Conservation (phyloP, 2,888 invertebrate species). For the Caenorhabditis auriculariae region DNA sequence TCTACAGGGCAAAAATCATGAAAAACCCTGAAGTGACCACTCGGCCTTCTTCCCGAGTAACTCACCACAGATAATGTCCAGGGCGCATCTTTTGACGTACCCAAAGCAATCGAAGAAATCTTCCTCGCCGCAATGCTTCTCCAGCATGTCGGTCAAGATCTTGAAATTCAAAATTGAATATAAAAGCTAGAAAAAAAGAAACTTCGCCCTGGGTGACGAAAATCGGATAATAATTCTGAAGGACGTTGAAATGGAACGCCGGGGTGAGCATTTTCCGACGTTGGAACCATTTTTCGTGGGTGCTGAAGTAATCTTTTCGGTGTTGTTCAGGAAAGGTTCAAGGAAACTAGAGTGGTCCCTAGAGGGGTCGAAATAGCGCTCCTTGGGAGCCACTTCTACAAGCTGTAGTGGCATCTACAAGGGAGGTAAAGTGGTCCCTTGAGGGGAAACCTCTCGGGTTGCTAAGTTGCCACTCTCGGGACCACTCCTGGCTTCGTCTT, state of each 20-base stretch:
- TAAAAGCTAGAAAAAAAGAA: neutral
- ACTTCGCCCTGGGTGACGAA: slow-evolving; percentile 22
- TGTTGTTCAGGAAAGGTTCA: no score
- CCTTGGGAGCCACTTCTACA: no score
- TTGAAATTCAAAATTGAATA: slow-evolving; percentile 10
- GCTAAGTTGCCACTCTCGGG: no score
- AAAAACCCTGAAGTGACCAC: no score
- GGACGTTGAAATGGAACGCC: slow-evolving; percentile 68
- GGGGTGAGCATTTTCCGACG: slow-evolving; percentile 67
- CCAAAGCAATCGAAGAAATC: slow-evolving; percentile 66
- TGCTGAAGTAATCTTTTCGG: slow-evolving; percentile 55
- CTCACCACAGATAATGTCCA: slow-evolving; percentile 65
- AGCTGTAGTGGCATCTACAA: no score
- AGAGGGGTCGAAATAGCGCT: no score
- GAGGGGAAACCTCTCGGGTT: no score
- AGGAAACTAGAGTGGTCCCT: no score
- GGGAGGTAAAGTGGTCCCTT: no score
- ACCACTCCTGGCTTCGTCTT: no score
- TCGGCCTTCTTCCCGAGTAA: neutral
- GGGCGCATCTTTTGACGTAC: slow-evolving; percentile 67
- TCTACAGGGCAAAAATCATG: no score
- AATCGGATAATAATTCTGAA: slow-evolving; percentile 65
- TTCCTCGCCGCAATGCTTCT: slow-evolving; percentile 48
- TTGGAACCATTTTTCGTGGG: slow-evolving; percentile 66
- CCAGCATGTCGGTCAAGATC: slow-evolving; percentile 63